A percentile compares a stretch with the other conserved stretches of the same genome.
These are phyloP conservation scores for Hylyphantes graminicola DNA, from an alignment of 1,140 invertebrate genomes.

Conservation along the genomic window DNA sequence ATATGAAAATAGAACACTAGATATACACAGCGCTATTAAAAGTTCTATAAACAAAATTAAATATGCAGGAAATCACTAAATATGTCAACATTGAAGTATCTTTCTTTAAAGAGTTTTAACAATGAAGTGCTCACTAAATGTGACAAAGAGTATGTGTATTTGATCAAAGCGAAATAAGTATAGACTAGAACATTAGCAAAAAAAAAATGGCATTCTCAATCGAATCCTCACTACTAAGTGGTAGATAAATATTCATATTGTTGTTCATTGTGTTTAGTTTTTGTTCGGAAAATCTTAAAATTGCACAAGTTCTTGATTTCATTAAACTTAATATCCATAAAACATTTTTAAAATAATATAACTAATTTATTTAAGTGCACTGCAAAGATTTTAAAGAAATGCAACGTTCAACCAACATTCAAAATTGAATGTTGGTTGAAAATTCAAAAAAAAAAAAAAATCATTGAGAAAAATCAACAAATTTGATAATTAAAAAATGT, in stretches of 20 bases:
- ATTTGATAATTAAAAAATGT: too few relatives aligned
- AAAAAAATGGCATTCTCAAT: not conserved
- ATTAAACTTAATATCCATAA: too few relatives aligned
- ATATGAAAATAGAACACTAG: constrained; percentile 37
- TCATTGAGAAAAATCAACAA: too few relatives aligned
- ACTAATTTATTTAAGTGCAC: too few relatives aligned
- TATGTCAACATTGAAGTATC: constrained; percentile 9
- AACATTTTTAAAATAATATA: too few relatives aligned
- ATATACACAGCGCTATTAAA: constrained; percentile 37
- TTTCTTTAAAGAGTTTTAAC: constrained; percentile 13
- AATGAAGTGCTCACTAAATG: constrained; percentile 31
- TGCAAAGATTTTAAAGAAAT: too few relatives aligned
- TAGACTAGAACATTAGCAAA: not conserved
- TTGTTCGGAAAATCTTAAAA: too few relatives aligned
- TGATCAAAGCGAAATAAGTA: not conserved
- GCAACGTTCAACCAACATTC: too few relatives aligned
- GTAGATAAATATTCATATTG: not conserved
- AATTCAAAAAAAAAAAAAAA: too few relatives aligned
- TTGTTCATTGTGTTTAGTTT: not conserved
- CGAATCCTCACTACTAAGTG: not conserved
- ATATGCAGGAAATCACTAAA: constrained; percentile 7
- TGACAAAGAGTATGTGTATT: constrained; percentile 7
- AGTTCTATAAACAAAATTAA: constrained; percentile 14
- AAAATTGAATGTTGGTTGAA: too few relatives aligned
- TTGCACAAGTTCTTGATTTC: too few relatives aligned